These are phyloP conservation scores for Apeltes quadracus DNA, from an alignment of 2,113 vertebrate species.

Conservation along the genomic window DNA sequence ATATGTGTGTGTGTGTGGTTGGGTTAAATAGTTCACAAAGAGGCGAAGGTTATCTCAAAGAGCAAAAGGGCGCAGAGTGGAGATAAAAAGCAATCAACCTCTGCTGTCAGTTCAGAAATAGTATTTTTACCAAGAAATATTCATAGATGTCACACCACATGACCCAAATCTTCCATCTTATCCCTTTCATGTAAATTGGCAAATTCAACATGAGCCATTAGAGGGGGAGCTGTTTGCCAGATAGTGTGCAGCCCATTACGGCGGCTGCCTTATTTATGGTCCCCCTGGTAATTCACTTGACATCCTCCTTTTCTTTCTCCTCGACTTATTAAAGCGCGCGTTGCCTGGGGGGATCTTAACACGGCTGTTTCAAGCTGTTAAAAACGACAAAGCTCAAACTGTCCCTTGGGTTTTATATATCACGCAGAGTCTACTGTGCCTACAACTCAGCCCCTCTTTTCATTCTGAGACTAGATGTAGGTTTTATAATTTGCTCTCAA, in stretches of 20 bases:
- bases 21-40: constrained; percentile 16
- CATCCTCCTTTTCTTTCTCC: constrained; percentile 41
- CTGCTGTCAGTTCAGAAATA: background rate
- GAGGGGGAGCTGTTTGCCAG: constrained; percentile 22
- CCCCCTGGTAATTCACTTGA: constrained; percentile 60
- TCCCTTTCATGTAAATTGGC: background rate
- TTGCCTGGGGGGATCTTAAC: constrained; percentile 71
- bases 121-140: background rate
- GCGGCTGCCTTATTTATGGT: constrained; percentile 56
- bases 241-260: constrained; percentile 36
- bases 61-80: background rate
- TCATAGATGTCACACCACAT: background rate
- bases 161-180: background rate
- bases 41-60: background rate
- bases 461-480: background rate
- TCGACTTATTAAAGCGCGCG: constrained; percentile 73
- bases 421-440: constrained; percentile 27
- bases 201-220: constrained; percentile 21
- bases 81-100: background rate
- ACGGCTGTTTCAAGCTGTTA: constrained; percentile 70
- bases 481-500: background rate
- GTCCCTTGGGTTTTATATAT: constrained; percentile 69
- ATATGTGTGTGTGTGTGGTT: background rate
- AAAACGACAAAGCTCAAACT: constrained; percentile 65
- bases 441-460: constrained; percentile 28